phyloP scores from a whole-genome alignment of 2,888 invertebrate species.

The Hypolimnas misippus region DNA sequence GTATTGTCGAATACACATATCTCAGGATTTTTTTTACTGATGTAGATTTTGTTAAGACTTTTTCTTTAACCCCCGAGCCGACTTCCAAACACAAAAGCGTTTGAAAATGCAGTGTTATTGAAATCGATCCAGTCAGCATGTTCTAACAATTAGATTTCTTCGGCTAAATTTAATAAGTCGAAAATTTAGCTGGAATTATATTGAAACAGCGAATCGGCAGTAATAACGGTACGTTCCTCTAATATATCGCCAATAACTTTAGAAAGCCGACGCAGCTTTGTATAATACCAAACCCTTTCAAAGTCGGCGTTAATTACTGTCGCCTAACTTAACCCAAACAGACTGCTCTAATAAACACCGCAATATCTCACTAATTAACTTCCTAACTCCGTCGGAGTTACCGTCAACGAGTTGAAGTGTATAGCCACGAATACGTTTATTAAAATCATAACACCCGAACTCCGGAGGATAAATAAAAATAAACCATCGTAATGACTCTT shows the following conservation, averaged over 20 bases:
- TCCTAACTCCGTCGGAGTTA: conserved; percentile 26
- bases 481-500: no score
- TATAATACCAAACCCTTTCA: conserved; percentile 36
- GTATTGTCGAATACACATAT: no score
- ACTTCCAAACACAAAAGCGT: no score
- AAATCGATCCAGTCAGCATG: no score
- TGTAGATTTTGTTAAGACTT: no score
- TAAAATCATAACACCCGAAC: conserved; percentile 6
- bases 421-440: conserved; percentile 4
- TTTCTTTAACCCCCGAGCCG: no score
- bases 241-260: conserved; percentile 16
- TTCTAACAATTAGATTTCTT: no score
- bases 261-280: conserved; percentile 11
- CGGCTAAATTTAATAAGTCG: background rate
- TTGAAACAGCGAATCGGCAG: background rate
- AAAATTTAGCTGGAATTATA: background rate
- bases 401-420: conserved; percentile 16
- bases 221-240: conserved; percentile 1
- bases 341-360: conserved; percentile 60
- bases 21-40: no score
- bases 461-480: no score
- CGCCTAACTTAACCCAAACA: conserved; percentile 56
- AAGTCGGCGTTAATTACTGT: conserved; percentile 45
- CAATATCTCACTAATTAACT: conserved; percentile 61
- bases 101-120: no score